Evolutionary conservation across 1,140 invertebrate species (phyloP), one percentile per base, ranked within the genome.

Genomic region (Eumaeus atala): DNA sequence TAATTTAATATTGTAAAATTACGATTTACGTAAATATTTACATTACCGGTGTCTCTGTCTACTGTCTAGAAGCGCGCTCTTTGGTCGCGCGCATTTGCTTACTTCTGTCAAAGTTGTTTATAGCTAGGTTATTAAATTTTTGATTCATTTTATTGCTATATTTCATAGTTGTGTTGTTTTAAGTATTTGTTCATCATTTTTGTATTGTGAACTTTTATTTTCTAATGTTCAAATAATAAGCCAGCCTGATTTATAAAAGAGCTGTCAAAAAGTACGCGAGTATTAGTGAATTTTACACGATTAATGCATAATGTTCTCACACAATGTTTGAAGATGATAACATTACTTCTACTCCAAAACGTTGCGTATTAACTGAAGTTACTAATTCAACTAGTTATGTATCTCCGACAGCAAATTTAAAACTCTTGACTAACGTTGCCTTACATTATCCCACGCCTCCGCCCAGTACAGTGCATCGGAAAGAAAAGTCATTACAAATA

Each of bases 321-420:
- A 87, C 60, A 66, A 87, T 87, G 84, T 78, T 82, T 84, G 84
- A 87, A 76, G 77, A 81, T 84, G 81, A 81, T 64, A 77, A 78
- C 78, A 81, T 84, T 69, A 76, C 66, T 71, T 80, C 74, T 65
- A 89, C 88, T 66, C 89, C 89, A 44, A 90, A 90, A 68, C 84
- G 89, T 40, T 89, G 68, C 64, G 81, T 87, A 37, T 79, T 90
- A 42, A 83, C 83, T 40, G 89, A 90, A 72, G 80, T 90, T 28
- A 88, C 86, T 3, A 89, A 88, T 70, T 85, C 87, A 8, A 74
- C 84, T 14, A 87, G 66, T 54, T 87, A 89, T 70, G 84, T 90
- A 10, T 90, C 89, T 11, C 90, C 90, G 17, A 91, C 82, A 40
- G 90, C 89, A 49, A 91, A 91, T 72, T 76, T 91, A 18, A 88